Base-by-base conservation (phyloP, 2,113 vertebrate species). In the Nycticorax nycticorax region DNA sequence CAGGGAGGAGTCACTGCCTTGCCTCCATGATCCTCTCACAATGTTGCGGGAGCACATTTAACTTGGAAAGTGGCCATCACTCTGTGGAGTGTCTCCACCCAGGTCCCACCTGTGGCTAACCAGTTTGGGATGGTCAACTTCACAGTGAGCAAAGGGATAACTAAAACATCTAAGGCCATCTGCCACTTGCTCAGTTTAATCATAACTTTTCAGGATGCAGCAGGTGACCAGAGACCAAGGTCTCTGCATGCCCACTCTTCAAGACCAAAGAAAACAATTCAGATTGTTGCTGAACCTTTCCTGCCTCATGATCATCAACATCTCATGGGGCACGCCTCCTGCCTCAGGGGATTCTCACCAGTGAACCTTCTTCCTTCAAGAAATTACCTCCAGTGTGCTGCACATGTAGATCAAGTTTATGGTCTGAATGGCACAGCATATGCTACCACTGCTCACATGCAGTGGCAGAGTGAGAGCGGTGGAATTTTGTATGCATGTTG, bases 261-360 rank as follows among this genome's bases (percentile, higher is more conserved):
- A 72, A 56, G 30, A 82, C 3, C 9, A 88, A 85, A 79, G 39
- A 59, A 71, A 92, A 67, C 20, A 60, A 50, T 24, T 10, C 41
- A 37, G 13, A 55, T 52, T 23, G 26, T 35, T 48, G 63, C 15
- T 1, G 1, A 85, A 72, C 12, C 9, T 37, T 69, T 89, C 20
- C 41, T n/a, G 15, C 53, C 39, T 60, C 45, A 17, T 6, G 32
- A 57, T 48, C 35, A 79, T 41, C 56, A 73, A 0, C 39, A 53
- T 53, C n/a, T 57, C 50, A 47, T 8, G 7, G 30, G 24, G 14
- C 43, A 62, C 1, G 1, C 37, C 47, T 87, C n/a, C 63, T 37
- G 24, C 18, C 10, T 28, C 37, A 30, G 9, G 6, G 14, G 5
- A 72, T 72, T 59, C 47, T 59, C 66, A 63, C 1, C 0, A 0